A percentile compares a stretch with the other conserved stretches of the same genome.
Conservation (phyloP, 2,113 vertebrate genomes). For the Telmatochromis sp. region DNA sequence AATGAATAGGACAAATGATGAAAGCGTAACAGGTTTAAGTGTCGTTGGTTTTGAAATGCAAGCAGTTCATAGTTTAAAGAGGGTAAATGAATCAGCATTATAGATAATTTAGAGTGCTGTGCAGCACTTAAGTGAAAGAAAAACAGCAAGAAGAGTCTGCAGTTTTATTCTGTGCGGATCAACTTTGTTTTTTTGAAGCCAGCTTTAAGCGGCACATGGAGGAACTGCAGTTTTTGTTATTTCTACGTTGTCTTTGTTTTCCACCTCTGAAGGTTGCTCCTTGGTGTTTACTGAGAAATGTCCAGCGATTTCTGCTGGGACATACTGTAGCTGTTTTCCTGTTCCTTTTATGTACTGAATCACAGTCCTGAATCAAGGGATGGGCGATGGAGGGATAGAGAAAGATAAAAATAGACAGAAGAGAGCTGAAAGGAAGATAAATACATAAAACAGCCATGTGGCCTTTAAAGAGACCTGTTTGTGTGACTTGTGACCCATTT, state of each 20-base stretch:
- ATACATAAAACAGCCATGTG: neutral
- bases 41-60: neutral
- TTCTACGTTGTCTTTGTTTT: neutral
- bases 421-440: neutral
- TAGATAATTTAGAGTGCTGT: neutral
- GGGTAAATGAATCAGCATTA: neutral
- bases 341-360: neutral
- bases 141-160: neutral
- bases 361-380: neutral
- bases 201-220: neutral
- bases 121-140: neutral
- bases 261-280: neutral
- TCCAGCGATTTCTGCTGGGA: neutral
- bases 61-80: neutral
- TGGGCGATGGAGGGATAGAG: neutral
- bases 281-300: neutral
- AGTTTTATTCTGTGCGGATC: neutral
- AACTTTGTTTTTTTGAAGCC: neutral
- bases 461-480: neutral
- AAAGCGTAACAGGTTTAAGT: neutral
- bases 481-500: slow-evolving; percentile 25
- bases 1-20: neutral
- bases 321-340: neutral
- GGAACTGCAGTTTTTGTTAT: neutral
- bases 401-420: neutral